Evolutionary conservation across 2,113 vertebrate species (phyloP).

Genomic region (Ciconia stormi): DNA sequence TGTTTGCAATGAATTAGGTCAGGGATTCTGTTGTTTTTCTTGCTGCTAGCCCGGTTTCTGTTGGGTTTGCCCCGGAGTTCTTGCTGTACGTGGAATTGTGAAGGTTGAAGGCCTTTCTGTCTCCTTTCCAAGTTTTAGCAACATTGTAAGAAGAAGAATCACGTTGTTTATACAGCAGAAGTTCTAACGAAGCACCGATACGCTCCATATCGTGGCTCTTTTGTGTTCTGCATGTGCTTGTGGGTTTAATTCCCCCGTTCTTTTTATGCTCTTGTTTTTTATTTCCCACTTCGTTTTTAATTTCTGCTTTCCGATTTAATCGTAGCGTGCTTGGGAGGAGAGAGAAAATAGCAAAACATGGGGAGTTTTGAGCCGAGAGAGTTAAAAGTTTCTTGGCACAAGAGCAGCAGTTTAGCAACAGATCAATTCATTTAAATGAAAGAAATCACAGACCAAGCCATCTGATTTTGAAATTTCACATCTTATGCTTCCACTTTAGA

Average conservation of each 20-base stretch:
- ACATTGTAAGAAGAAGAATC: not conserved
- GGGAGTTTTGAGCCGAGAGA: conserved; percentile 40
- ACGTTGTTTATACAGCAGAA: not conserved
- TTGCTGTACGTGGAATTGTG: not conserved
- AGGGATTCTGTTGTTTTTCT: not conserved
- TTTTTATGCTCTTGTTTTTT: not conserved
- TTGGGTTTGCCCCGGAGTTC: not conserved
- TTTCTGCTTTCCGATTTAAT: conserved; percentile 44
- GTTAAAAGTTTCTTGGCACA: conserved; percentile 76
- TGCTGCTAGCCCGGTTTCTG: not conserved
- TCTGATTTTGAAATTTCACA: conserved; percentile 71
- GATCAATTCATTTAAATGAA: conserved; percentile 85
- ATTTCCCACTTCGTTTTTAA: not conserved
- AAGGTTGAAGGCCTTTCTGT: conserved; percentile 22
- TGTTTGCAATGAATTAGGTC: not conserved
- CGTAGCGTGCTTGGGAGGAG: not conserved
- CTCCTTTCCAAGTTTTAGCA: not conserved
- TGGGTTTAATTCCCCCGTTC: not conserved
- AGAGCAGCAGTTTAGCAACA: conserved; percentile 74
- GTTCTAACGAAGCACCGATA: conserved; percentile 6
- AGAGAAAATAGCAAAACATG: not conserved
- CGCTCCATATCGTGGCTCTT: conserved; percentile 14
- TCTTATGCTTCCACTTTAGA: conserved; percentile 51
- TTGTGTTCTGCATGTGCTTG: conserved; percentile 38
- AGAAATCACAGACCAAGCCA: conserved; percentile 72